These are phyloP conservation scores for Sebastes aleutianus DNA, from an alignment of 2,797 vertebrate species.

Conservation along the genomic window DNA sequence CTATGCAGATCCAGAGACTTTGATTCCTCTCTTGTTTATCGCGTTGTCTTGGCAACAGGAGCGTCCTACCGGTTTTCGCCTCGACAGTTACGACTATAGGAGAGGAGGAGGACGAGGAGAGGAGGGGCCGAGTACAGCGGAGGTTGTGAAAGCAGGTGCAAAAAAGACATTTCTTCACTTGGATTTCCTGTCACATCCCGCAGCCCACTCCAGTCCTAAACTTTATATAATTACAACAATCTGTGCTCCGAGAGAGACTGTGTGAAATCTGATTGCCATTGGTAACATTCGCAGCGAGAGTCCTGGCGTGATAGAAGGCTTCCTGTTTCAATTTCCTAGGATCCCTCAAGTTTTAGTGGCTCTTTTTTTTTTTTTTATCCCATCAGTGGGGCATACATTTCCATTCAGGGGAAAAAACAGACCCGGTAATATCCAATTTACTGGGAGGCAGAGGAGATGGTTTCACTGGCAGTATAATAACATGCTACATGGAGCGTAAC, in stretches of 20 bases:
- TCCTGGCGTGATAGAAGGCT: slow-evolving; percentile 76
- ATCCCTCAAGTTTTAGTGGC: slow-evolving; percentile 75
- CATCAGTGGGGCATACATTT: slow-evolving; percentile 82
- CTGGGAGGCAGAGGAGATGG: slow-evolving; percentile 80
- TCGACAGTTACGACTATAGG: slow-evolving; percentile 3
- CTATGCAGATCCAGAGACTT: slow-evolving; percentile 32
- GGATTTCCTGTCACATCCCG: slow-evolving; percentile 73
- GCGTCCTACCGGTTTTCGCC: slow-evolving; percentile 32
- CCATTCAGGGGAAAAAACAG: slow-evolving; percentile 81
- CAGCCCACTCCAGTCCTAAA: slow-evolving; percentile 79
- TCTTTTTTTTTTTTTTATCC: slow-evolving; percentile 70
- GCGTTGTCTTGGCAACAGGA: slow-evolving; percentile 61
- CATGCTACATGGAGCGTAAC: slow-evolving; percentile 82
- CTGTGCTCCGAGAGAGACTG: slow-evolving; percentile 76
- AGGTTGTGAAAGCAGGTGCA: slow-evolving; percentile 72
- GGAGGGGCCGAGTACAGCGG: slow-evolving; percentile 12
- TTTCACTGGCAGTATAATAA: slow-evolving; percentile 85
- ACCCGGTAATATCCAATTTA: slow-evolving; percentile 87
- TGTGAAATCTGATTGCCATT: slow-evolving; percentile 82
- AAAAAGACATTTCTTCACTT: slow-evolving; percentile 63
- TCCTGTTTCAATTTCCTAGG: slow-evolving; percentile 82
- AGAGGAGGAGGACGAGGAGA: neutral
- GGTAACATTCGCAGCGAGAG: slow-evolving; percentile 76
- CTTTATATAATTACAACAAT: slow-evolving; percentile 82
- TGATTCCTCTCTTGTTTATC: slow-evolving; percentile 59